Conservation (phyloP, 1,140 invertebrate genomes). For the Penaeus japonicus region DNA sequence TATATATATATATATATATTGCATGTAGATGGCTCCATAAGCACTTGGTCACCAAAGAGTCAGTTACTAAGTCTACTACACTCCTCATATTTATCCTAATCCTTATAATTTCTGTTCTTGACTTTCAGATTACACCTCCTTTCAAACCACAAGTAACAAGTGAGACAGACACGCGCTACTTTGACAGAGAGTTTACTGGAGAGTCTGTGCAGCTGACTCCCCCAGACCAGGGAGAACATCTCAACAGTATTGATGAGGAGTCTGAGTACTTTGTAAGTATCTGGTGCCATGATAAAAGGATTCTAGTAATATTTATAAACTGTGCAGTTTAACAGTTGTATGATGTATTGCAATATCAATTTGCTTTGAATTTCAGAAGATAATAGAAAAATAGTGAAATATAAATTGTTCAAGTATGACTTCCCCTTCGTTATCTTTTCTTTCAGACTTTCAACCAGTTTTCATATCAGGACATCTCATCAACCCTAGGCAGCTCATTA, state of each 20-base stretch:
- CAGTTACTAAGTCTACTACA: too few species aligned
- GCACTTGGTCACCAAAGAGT: too few species aligned
- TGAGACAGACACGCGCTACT: slow-evolving; percentile 96
- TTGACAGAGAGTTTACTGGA: slow-evolving; percentile 98
- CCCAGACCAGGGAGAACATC: slow-evolving; percentile 70
- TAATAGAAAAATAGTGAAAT: too few species aligned
- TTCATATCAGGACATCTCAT: slow-evolving; percentile 46
- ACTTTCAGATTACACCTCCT: slow-evolving; percentile 79
- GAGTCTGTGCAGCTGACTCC: slow-evolving; percentile 95
- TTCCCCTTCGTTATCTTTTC: neutral
- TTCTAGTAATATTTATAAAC: too few species aligned
- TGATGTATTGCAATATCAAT: too few species aligned
- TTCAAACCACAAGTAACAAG: slow-evolving; percentile 96
- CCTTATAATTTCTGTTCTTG: slow-evolving; percentile 25
- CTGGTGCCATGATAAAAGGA: neutral
- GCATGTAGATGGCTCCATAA: too few species aligned
- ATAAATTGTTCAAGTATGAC: neutral
- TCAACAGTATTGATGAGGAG: slow-evolving; percentile 41
- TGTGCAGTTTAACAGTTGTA: too few species aligned
- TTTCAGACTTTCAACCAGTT: slow-evolving; percentile 41
- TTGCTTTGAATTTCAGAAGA: neutral
- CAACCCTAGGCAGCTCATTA: slow-evolving; percentile 49
- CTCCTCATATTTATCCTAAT: too few species aligned
- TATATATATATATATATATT: too few species aligned
- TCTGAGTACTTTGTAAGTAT: slow-evolving; percentile 37